phyloP scores from a whole-genome alignment of 2,113 vertebrate genomes.

The Zapornia atra region DNA sequence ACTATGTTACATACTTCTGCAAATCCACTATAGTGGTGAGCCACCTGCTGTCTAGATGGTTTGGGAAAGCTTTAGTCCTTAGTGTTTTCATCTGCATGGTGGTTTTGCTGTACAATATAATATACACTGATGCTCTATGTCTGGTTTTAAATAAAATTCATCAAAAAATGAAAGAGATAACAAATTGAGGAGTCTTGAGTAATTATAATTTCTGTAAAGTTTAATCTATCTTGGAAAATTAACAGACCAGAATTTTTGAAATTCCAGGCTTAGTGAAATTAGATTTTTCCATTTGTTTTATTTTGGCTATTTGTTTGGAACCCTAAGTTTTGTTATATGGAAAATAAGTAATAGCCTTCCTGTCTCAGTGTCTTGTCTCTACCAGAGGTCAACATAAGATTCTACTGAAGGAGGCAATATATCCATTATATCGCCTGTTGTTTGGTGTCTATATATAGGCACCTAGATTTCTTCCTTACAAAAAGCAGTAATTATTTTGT shows the following conservation, averaged over 20 bases:
- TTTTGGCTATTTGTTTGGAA: not conserved
- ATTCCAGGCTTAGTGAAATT: not conserved
- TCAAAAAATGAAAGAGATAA: not conserved
- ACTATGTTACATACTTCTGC: not conserved
- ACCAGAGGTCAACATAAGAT: not conserved
- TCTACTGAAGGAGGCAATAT: not conserved
- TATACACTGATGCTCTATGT: not conserved
- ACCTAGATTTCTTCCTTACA: not conserved
- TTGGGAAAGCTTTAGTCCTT: not conserved
- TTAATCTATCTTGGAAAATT: not conserved
- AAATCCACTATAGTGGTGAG: not conserved
- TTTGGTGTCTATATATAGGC: not conserved
- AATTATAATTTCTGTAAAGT: not conserved
- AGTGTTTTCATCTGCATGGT: not conserved
- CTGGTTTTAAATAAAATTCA: not conserved
- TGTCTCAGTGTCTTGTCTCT: not conserved
- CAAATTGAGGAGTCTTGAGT: not conserved
- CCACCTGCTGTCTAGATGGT: not conserved
- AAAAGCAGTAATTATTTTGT: not conserved
- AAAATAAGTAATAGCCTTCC: not conserved
- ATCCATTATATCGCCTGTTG: not conserved
- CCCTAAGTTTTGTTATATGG: not conserved
- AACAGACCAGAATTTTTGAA: not conserved
- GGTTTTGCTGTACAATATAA: not conserved
- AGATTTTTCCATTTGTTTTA: not conserved